Base-by-base conservation (phyloP, 2,113 vertebrate genomes). In the Oryctolagus cuniculus region DNA sequence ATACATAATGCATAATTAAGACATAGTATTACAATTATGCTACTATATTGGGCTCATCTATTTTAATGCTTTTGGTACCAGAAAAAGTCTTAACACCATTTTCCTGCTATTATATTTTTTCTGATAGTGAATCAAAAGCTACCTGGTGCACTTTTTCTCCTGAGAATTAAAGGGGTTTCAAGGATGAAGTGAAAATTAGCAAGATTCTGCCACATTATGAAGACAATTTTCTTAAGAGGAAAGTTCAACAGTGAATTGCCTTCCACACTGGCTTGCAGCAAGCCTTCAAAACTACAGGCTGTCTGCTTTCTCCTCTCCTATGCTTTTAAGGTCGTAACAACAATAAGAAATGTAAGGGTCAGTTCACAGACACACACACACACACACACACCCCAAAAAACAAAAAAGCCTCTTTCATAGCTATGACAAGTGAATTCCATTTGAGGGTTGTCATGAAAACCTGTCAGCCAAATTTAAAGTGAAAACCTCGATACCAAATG, bases 161-260 rank as follows among this genome's bases (percentile, higher is more conserved):
- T 34, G 80, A 95, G 79, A 97, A 83, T 67, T 74, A 93, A 66
- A 93, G 16, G 24, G 10, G 75, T 86, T 91, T 94, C 95, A 93
- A 94, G 75, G 49, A 91, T 80, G 89, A 95, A 82, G 83, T 89
- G 69, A 95, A 97, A 96, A 95, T 95, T 94, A 93, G 91, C 72
- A 89, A 89, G 70, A 94, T 94, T 95, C 87, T 89, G 80, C 29
- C 75, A 89, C 49, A 80, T 92, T 93, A 81, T 38, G 63, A 63
- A 58, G 66, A 69, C 58, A 63, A 66, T 95, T 95, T 86, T 95
- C 95, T 93, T 92, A 80, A 83, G 61, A 95, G 36, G 36, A 92
- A 92, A 89, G 91, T 89, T 86, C 49, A 87, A 27, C 27, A 72
- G 58, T 61, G 31, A 94, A 80, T 77, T 80, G 17, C 70, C 66